Evolutionary conservation across 2,888 invertebrate genomes (phyloP).

Genomic region (Melanchra persicariae): DNA sequence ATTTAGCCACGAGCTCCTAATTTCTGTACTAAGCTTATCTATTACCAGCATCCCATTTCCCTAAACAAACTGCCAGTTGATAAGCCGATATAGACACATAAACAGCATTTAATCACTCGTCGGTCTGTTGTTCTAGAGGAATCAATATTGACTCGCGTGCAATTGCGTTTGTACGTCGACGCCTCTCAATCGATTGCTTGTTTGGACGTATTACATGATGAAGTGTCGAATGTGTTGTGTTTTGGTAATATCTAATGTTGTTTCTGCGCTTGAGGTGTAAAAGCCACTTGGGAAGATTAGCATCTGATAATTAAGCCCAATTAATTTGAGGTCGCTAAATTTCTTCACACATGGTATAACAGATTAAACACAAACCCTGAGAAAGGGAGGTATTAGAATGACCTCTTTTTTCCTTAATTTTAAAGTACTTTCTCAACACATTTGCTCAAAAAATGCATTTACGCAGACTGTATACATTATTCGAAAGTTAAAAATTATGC

Average conservation of each 20-base stretch:
- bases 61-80: conserved; percentile 15
- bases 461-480: too few species aligned
- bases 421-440: too few species aligned
- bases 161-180: conserved; percentile 47
- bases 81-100: conserved; percentile 33
- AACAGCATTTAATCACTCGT: conserved; percentile 52
- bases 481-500: too few species aligned
- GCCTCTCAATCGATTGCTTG: conserved; percentile 39
- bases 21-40: not conserved
- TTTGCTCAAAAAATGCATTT: too few species aligned
- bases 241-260: not conserved
- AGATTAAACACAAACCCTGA: too few species aligned
- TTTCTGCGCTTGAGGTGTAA: not conserved
- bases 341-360: too few species aligned
- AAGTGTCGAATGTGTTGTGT: not conserved
- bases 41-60: conserved; percentile 3
- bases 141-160: conserved; percentile 53
- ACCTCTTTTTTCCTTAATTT: too few species aligned
- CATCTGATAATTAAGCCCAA: not conserved
- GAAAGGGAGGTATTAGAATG: too few species aligned
- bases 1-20: too few species aligned
- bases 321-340: too few species aligned
- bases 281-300: not conserved
- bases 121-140: conserved; percentile 21
- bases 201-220: conserved; percentile 13